phyloP scores from a whole-genome alignment of 2,113 vertebrate species.

The Noctilio leporinus region DNA sequence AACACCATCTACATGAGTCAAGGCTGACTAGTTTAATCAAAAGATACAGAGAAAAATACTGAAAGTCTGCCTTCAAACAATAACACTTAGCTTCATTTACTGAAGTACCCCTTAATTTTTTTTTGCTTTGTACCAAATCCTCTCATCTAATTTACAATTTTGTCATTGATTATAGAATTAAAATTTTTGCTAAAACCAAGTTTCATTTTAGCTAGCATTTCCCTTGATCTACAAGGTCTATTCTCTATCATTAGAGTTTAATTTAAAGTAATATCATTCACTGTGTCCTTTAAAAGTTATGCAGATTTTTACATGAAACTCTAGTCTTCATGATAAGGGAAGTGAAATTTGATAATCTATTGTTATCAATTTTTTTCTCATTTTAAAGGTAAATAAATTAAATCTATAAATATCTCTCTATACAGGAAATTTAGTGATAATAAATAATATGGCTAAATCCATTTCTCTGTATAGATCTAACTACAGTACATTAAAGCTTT shows the following conservation, averaged over 20 bases:
- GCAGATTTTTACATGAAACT: background rate
- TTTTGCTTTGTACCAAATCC: background rate
- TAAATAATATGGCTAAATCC: background rate
- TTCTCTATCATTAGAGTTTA: background rate
- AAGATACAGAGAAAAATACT: background rate
- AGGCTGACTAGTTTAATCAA: conserved; percentile 13
- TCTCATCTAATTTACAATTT: background rate
- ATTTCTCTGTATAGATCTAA: background rate
- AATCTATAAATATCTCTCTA: background rate
- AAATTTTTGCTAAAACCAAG: background rate
- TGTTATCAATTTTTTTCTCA: background rate
- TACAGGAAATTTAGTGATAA: background rate
- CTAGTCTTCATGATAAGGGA: background rate
- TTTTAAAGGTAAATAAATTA: background rate
- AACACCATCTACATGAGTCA: background rate
- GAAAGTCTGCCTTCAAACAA: background rate
- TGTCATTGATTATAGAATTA: background rate
- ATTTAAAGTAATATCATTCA: background rate
- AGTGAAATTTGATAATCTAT: background rate
- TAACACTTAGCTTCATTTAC: background rate
- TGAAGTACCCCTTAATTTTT: background rate
- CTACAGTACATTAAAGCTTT: background rate
- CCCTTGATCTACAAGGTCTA: background rate
- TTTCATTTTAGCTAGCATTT: background rate
- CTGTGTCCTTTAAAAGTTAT: background rate